These are phyloP conservation scores for Eptesicus fuscus DNA, from an alignment of 2,113 vertebrate genomes.

Conservation along the genomic window DNA sequence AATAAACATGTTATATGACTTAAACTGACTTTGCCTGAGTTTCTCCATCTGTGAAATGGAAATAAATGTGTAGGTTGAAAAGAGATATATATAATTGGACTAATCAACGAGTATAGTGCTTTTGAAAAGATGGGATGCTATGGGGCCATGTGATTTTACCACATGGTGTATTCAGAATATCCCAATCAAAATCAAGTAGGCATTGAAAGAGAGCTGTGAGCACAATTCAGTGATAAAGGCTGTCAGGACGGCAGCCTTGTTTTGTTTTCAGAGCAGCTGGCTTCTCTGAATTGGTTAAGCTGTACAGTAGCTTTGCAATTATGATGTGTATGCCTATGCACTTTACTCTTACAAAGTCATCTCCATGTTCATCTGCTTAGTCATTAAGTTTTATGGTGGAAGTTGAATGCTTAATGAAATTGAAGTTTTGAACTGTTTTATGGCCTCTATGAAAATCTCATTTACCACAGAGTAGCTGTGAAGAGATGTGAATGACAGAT, in stretches of 20 bases:
- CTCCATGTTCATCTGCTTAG: conserved; percentile 65
- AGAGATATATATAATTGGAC: neutral
- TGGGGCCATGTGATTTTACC: conserved; percentile 25
- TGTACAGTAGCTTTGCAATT: conserved; percentile 71
- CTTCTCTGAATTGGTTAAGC: conserved; percentile 64
- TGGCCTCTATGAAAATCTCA: conserved; percentile 78
- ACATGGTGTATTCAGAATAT: conserved; percentile 59
- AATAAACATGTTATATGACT: neutral
- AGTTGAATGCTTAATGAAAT: conserved; percentile 66
- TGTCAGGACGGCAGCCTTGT: conserved; percentile 41
- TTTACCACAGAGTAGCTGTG: conserved; percentile 75
- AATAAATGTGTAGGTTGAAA: neutral
- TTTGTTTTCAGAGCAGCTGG: conserved; percentile 63
- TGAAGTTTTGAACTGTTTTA: conserved; percentile 62
- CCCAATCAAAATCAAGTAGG: conserved; percentile 72
- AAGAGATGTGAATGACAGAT: conserved; percentile 79
- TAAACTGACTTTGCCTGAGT: conserved; percentile 40
- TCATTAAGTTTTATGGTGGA: conserved; percentile 67
- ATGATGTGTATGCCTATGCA: conserved; percentile 28
- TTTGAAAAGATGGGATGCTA: conserved; percentile 15
- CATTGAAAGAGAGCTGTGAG: conserved; percentile 58
- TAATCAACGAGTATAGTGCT: neutral
- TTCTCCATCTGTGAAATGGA: conserved; percentile 60
- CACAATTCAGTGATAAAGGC: conserved; percentile 54
- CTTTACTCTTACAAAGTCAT: conserved; percentile 55